These are phyloP conservation scores for Aldabrachelys gigantea DNA, from an alignment of 2,113 vertebrate species.

Conservation along the genomic window DNA sequence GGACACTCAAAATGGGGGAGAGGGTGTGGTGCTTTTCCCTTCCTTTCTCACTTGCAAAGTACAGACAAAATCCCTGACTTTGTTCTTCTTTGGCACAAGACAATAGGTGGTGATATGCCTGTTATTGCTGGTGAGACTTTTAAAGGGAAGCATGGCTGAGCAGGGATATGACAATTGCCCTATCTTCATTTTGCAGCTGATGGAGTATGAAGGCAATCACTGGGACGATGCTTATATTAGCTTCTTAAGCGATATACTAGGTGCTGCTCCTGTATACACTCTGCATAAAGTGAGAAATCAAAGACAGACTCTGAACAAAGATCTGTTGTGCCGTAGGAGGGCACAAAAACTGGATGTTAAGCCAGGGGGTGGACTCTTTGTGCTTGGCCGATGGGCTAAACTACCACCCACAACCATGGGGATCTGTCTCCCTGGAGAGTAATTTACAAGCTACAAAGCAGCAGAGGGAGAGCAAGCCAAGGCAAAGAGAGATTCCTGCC, in stretches of 20 bases:
- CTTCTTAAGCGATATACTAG: background rate
- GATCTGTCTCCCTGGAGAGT: background rate
- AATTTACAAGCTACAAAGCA: background rate
- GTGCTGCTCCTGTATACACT: background rate
- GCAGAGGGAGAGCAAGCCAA: background rate
- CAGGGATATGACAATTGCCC: background rate
- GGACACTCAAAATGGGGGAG: background rate
- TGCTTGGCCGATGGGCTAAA: background rate
- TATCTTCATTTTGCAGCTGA: background rate
- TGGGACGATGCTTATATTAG: background rate
- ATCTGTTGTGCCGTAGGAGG: background rate
- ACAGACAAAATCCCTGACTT: background rate
- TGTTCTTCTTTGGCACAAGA: background rate
- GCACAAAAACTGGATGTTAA: background rate
- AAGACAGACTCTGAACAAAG: background rate
- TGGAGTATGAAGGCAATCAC: background rate
- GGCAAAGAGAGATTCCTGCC: background rate
- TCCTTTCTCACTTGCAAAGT: slow-evolving; percentile 1
- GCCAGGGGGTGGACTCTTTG: background rate
- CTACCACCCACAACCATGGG: background rate
- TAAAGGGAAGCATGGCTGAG: background rate
- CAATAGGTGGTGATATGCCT: background rate
- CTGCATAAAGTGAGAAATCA: background rate
- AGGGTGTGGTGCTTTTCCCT: background rate
- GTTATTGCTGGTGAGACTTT: background rate